Percentiles rank a stretch among this genome's conserved stretches.
Evolutionary conservation across 1,140 invertebrate genomes (phyloP).

Genomic region (Zeugodacus cucurbitae): DNA sequence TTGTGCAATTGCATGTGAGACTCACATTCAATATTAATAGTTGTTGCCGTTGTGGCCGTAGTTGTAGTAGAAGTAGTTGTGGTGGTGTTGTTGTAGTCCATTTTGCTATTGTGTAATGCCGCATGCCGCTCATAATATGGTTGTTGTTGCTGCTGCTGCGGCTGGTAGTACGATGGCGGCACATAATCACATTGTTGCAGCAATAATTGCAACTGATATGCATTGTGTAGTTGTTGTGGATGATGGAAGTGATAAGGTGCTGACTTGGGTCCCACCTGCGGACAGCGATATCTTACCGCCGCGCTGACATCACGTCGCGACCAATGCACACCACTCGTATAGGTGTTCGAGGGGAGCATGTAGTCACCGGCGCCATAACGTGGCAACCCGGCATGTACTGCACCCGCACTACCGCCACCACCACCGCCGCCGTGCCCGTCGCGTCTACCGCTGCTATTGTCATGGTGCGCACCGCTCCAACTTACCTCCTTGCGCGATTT

Average conservation of each 20-base stretch:
- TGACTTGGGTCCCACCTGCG: conserved; percentile 61
- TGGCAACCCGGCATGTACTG: neutral
- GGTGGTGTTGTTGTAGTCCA: conserved; percentile 35
- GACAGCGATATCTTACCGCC: conserved; percentile 61
- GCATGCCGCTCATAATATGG: neutral
- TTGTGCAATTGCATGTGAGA: conserved; percentile 38
- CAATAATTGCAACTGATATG: conserved; percentile 43
- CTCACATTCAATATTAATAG: conserved; percentile 44
- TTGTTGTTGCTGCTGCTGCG: conserved; percentile 33
- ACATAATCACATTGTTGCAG: conserved; percentile 45
- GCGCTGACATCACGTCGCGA: conserved; percentile 12
- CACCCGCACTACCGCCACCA: neutral
- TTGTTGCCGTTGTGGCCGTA: neutral
- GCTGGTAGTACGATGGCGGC: conserved; percentile 44
- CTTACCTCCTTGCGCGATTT: neutral
- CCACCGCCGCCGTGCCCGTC: neutral
- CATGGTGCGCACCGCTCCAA: neutral
- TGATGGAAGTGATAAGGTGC: conserved; percentile 62
- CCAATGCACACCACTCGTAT: neutral
- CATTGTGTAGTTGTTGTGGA: conserved; percentile 50
- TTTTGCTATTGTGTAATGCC: neutral
- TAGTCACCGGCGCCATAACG: conserved; percentile 46
- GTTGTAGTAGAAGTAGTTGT: conserved; percentile 27
- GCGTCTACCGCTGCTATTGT: neutral
- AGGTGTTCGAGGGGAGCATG: conserved; percentile 57